phyloP scores from a whole-genome alignment of 2,113 vertebrate genomes.

The Hemichromis elongatus region DNA sequence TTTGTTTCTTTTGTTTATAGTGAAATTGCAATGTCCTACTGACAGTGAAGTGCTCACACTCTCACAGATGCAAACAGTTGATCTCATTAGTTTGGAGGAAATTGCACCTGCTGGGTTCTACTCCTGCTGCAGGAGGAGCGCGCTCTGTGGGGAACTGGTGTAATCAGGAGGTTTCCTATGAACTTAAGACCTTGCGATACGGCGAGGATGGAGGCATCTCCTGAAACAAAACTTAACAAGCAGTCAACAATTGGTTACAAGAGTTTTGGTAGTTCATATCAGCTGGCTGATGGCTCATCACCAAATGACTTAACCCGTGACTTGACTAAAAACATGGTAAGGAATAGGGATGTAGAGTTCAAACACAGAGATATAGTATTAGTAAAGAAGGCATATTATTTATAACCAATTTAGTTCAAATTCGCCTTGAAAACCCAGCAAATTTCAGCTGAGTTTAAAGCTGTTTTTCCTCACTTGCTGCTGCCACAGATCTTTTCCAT shows the following conservation, averaged over 20 bases:
- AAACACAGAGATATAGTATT: neutral
- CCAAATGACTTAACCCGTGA: slow-evolving; percentile 70
- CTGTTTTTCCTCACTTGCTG: neutral
- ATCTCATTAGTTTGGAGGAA: slow-evolving; percentile 34
- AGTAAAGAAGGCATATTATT: neutral
- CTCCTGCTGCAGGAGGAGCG: neutral
- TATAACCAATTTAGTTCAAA: neutral
- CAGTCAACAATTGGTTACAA: slow-evolving; percentile 75
- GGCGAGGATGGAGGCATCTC: slow-evolving; percentile 15
- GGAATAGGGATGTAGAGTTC: neutral
- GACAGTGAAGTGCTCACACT: neutral
- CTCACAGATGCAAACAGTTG: neutral
- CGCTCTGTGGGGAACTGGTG: neutral
- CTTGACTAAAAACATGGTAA: slow-evolving; percentile 64
- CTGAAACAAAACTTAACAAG: slow-evolving; percentile 23
- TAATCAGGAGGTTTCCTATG: neutral
- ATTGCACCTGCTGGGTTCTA: slow-evolving; percentile 10
- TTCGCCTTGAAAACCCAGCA: neutral
- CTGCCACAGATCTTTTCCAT: slow-evolving; percentile 74
- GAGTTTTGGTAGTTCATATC: slow-evolving; percentile 78
- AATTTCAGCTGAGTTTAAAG: neutral
- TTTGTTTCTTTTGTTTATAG: neutral
- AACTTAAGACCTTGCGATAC: neutral
- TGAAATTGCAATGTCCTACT: neutral
- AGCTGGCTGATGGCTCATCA: slow-evolving; percentile 71